Evolutionary conservation across 2,113 vertebrate species (phyloP).

Genomic region (Catharus bicknelli): DNA sequence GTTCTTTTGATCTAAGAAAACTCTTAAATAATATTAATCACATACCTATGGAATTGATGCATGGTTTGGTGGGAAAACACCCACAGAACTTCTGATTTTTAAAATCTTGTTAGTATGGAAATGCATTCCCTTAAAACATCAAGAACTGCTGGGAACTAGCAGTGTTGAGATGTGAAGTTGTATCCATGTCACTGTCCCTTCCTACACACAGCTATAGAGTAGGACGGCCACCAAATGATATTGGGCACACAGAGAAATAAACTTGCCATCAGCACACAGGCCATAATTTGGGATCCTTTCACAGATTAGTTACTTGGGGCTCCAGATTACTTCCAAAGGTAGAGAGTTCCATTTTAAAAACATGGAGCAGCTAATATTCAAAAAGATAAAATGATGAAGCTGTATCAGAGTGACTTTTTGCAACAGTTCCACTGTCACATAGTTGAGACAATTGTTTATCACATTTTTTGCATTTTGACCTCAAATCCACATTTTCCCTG

Average conservation of each 20-base stretch:
- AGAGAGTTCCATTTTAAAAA: not conserved
- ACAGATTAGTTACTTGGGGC: not conserved
- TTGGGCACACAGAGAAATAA: not conserved
- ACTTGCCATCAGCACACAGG: not conserved
- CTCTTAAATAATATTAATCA: not conserved
- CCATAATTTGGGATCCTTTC: not conserved
- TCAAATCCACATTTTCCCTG: not conserved
- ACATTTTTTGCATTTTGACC: not conserved
- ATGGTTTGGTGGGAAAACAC: not conserved
- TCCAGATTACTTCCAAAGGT: not conserved
- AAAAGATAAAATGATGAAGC: not conserved
- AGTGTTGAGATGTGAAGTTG: fast-evolving
- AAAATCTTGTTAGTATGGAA: not conserved
- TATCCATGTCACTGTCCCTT: not conserved
- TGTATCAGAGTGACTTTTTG: not conserved
- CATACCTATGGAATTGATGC: not conserved
- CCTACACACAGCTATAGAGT: not conserved
- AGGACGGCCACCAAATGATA: fast-evolving
- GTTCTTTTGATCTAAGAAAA: not conserved
- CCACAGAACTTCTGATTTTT: not conserved
- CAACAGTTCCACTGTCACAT: not conserved
- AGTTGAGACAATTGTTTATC: not conserved
- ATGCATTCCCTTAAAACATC: not conserved
- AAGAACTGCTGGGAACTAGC: not conserved
- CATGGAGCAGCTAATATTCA: not conserved